These are phyloP conservation scores for Nezara viridula DNA, from an alignment of 2,888 invertebrate genomes.

Conservation along the genomic window DNA sequence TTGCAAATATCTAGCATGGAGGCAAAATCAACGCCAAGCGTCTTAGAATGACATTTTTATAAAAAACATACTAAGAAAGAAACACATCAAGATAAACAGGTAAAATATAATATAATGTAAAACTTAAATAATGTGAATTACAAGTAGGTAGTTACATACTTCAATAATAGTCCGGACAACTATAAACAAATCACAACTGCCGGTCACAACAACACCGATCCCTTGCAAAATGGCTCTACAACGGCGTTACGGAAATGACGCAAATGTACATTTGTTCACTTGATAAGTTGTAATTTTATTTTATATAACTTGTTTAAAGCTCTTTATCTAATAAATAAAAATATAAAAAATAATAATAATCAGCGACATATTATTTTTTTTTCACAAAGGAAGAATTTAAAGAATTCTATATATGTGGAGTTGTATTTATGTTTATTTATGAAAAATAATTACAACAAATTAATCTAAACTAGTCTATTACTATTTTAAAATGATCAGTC, in stretches of 20 bases:
- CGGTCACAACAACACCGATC: conserved; percentile 22
- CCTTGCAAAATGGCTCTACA: conserved; percentile 27
- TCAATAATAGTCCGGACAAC: background rate
- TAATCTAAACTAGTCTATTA: background rate
- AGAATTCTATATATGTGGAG: background rate
- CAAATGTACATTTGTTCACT: background rate
- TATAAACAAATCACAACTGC: conserved; percentile 37
- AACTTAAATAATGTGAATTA: background rate
- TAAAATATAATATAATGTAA: background rate
- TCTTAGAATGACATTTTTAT: background rate
- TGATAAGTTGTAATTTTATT: background rate
- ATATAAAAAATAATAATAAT: background rate
- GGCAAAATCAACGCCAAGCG: background rate
- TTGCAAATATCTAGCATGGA: background rate
- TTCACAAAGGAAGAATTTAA: background rate
- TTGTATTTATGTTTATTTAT: background rate
- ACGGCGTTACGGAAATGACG: conserved; percentile 51
- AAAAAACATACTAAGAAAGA: background rate
- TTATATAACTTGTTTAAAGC: background rate
- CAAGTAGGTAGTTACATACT: background rate
- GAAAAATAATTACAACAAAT: background rate
- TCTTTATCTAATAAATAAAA: background rate
- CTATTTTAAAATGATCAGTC: background rate
- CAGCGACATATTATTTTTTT: background rate
- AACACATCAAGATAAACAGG: background rate